Evolutionary conservation across 2,888 invertebrate genomes (phyloP), one percentile per base, ranked within the genome.

Genomic region (Melanotus villosus): DNA sequence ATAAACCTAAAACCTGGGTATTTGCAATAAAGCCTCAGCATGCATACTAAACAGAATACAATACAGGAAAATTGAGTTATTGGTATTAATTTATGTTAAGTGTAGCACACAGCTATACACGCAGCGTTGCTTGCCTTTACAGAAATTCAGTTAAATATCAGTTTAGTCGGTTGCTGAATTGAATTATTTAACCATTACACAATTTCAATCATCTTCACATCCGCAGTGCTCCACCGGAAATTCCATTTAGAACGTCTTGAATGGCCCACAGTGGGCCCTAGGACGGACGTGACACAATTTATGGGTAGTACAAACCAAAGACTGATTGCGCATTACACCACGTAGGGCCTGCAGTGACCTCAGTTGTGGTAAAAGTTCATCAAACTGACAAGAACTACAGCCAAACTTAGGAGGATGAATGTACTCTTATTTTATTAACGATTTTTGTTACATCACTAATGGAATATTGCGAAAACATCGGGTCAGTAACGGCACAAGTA

Each of bases 291-390:
- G 63, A 63, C 57, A 56, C 50, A 68, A 63, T 68, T 68, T 68
- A 68, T 63, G 63, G 56, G 23, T 19, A 63, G 38, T 30, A 47
- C 58, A 57, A 63, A 63, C 68, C 57, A 63, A 68, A 63, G 68
- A 68, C 68, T 63, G 68, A 67, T 67, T 67, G 54, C 67, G 60
- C 62, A 57, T 57, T 63, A 68, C 62, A 57, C 57, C 62, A 36
- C 67, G 60, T 62, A 45, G 56, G 14, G 54, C 50, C 47, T 57
- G 16, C 19, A 30, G 65, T n/a, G 47, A 14, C 45, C 38, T 43
- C 34, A 18, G 26, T 23, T 57, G 65, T 26, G 47, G 64, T 30
- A 14, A 56, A 64, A 54, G 56, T 64, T 64, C 38, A 62, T 62
- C 64, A 54, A n/a, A 64, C 32, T 41, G 21, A n/a, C 41, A 10